Percentiles rank a stretch among this genome's conserved stretches.
These are phyloP conservation scores for Phrynocephalus vlangalii DNA, from an alignment of 2,797 vertebrate genomes.

Conservation along the genomic window DNA sequence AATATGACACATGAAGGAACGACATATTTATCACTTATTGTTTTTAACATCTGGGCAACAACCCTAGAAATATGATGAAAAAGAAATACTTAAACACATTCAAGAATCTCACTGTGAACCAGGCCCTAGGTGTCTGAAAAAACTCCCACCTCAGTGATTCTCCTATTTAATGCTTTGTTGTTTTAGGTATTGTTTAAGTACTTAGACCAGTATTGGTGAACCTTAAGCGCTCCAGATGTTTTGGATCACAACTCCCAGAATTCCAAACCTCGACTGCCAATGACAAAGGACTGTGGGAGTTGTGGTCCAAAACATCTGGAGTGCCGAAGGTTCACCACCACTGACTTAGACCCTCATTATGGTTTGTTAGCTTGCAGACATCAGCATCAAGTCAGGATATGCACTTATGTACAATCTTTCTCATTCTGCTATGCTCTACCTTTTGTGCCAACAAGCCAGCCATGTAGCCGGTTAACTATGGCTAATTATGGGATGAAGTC, in stretches of 20 bases:
- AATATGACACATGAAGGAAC: background rate
- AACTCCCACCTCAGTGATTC: no score
- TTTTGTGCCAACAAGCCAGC: background rate
- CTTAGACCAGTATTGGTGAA: no score
- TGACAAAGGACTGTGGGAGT: no score
- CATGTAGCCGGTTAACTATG: background rate
- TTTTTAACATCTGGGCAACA: background rate
- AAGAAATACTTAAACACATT: background rate
- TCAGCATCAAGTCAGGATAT: background rate
- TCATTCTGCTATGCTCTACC: background rate
- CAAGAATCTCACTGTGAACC: no score
- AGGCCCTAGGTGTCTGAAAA: no score
- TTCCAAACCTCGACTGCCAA: no score
- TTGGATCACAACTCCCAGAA: no score
- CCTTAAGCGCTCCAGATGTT: no score
- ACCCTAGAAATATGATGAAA: background rate
- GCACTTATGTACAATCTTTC: background rate
- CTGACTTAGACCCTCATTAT: background rate
- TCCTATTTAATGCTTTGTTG: background rate
- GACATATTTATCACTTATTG: no score
- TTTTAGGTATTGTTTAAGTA: background rate
- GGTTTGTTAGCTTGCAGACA: background rate
- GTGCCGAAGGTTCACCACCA: no score
- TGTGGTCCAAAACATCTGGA: no score
- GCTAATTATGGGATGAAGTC: background rate